These are phyloP conservation scores for Actias luna DNA, from an alignment of 2,888 invertebrate species.

Conservation along the genomic window DNA sequence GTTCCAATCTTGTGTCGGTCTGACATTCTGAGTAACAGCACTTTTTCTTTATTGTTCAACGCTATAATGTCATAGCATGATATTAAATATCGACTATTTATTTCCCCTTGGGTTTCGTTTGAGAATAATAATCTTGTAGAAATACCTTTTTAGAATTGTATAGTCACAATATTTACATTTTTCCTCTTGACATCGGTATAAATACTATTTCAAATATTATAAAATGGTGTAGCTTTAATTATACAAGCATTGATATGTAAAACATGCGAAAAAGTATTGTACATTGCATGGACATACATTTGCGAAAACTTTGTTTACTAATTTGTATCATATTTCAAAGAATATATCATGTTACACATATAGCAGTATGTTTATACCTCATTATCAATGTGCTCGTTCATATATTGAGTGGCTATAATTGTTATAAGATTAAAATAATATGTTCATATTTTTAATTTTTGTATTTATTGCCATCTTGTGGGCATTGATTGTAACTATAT, in stretches of 20 bases:
- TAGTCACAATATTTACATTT: background rate
- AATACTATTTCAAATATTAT: background rate
- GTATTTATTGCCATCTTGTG: background rate
- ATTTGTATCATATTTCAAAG: background rate
- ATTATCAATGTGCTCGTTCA: background rate
- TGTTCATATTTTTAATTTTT: background rate
- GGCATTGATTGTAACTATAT: background rate
- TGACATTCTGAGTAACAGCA: slow-evolving; percentile 42
- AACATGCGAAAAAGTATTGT: background rate
- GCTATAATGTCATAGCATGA: slow-evolving; percentile 33
- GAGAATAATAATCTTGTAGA: slow-evolving; percentile 32
- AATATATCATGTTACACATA: background rate
- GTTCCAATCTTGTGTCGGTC: slow-evolving; percentile 55
- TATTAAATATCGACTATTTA: slow-evolving; percentile 38
- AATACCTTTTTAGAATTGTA: slow-evolving; percentile 20
- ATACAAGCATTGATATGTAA: background rate
- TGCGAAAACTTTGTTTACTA: background rate
- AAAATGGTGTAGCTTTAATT: background rate
- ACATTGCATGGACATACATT: background rate
- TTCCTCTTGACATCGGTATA: background rate
- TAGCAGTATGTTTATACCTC: background rate
- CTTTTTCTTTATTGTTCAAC: slow-evolving; percentile 39
- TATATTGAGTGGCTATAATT: background rate
- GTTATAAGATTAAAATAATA: background rate
- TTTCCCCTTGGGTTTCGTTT: slow-evolving; percentile 27